Evolutionary conservation across 2,113 vertebrate genomes (phyloP).

Genomic region (Argyrosomus japonicus): DNA sequence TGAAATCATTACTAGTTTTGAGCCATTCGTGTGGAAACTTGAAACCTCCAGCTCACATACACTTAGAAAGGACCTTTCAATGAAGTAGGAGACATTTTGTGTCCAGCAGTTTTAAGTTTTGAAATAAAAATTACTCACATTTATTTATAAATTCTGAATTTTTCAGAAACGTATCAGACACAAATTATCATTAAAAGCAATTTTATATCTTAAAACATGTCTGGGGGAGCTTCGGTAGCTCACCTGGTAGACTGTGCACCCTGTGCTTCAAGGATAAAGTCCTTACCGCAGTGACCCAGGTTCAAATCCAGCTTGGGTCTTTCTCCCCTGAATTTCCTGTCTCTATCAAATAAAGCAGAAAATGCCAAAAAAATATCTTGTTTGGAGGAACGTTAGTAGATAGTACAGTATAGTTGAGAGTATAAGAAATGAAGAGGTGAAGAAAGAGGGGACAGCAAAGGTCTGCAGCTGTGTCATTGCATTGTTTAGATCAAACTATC

Average conservation of each 20-base stretch:
- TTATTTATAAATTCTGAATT: not conserved
- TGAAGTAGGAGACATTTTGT: not conserved
- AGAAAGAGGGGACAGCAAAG: not conserved
- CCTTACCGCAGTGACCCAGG: too few relatives aligned
- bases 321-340: too few relatives aligned
- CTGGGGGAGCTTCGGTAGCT: too few relatives aligned
- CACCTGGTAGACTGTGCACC: too few relatives aligned
- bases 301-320: too few relatives aligned
- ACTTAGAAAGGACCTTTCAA: not conserved
- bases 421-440: not conserved
- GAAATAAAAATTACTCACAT: not conserved
- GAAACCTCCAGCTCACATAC: not conserved
- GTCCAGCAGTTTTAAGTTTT: not conserved
- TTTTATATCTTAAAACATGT: too few relatives aligned
- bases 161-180: not conserved
- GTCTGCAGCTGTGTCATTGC: not conserved
- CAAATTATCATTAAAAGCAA: too few relatives aligned
- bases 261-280: too few relatives aligned
- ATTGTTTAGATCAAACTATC: too few relatives aligned
- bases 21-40: not conserved
- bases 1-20: not conserved
- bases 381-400: not conserved
- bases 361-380: not conserved
- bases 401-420: too few relatives aligned
- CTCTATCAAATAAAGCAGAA: too few relatives aligned